Evolutionary conservation across 2,797 vertebrate species (phyloP).

Genomic region (Peromyscus attwateri): DNA sequence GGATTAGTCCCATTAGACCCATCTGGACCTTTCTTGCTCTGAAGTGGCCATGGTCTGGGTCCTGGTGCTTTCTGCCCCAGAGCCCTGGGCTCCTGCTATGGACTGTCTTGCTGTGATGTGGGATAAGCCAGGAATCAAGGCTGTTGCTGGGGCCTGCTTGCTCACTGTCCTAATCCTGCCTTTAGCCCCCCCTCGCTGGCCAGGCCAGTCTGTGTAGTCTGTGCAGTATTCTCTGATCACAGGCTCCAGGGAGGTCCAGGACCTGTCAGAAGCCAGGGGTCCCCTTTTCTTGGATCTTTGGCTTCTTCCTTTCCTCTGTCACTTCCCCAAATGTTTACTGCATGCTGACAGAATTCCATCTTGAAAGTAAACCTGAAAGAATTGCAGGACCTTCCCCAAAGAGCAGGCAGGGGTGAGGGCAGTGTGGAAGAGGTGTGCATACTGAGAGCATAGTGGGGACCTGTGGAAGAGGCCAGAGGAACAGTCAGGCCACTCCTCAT

Average conservation of each 20-base stretch:
- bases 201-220: background rate
- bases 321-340: background rate
- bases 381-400: background rate
- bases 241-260: background rate
- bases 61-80: background rate
- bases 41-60: background rate
- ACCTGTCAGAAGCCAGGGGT: background rate
- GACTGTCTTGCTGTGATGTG: background rate
- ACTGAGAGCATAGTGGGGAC: background rate
- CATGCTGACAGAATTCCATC: background rate
- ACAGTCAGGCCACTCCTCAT: background rate
- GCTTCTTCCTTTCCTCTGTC: background rate
- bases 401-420: background rate
- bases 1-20: background rate
- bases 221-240: background rate
- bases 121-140: background rate
- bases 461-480: background rate
- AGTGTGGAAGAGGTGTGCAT: background rate
- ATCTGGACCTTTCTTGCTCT: constrained; percentile 2
- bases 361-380: background rate
- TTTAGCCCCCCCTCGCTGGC: background rate
- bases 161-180: background rate
- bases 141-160: background rate
- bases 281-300: background rate
- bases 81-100: background rate